Evolutionary conservation across 2,888 invertebrate genomes (phyloP).

Genomic region (Tenthredo amoena): DNA sequence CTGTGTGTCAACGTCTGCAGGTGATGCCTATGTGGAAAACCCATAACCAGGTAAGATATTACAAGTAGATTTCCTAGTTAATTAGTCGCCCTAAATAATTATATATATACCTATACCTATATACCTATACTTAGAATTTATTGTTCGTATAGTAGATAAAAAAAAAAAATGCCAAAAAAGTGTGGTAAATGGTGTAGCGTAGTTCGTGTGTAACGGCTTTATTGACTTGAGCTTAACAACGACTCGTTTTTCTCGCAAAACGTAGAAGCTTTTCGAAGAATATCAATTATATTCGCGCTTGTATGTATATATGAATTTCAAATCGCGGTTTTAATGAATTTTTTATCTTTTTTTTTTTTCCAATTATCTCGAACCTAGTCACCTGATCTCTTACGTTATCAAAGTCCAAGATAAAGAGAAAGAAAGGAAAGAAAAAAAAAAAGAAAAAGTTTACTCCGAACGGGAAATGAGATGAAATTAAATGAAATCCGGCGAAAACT

Average conservation of each 20-base stretch:
- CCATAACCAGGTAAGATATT: slow-evolving; percentile 45
- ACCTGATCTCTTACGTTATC: background rate
- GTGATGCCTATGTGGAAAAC: slow-evolving; percentile 39
- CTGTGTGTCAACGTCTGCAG: slow-evolving; percentile 47
- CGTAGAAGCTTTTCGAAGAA: slow-evolving; percentile 12
- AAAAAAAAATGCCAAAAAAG: background rate
- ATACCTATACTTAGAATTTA: slow-evolving; percentile 28
- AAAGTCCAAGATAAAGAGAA: background rate
- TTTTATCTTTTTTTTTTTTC: background rate
- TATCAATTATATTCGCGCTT: background rate
- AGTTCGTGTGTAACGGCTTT: slow-evolving; percentile 49
- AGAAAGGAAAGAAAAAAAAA: background rate
- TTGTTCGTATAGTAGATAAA: slow-evolving; percentile 23
- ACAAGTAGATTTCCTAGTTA: slow-evolving; percentile 42
- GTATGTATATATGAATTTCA: background rate
- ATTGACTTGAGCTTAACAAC: slow-evolving; percentile 42
- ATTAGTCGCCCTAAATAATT: slow-evolving; percentile 17
- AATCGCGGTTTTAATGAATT: background rate
- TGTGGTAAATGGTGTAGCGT: slow-evolving; percentile 48
- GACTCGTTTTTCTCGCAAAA: slow-evolving; percentile 37
- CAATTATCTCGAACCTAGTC: background rate
- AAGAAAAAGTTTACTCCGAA: background rate
- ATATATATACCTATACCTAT: slow-evolving; percentile 2
- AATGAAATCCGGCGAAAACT: slow-evolving; percentile 1
- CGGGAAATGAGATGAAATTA: background rate